phyloP scores from a whole-genome alignment of 2,888 invertebrate species.

The Hanleya hanleyi region DNA sequence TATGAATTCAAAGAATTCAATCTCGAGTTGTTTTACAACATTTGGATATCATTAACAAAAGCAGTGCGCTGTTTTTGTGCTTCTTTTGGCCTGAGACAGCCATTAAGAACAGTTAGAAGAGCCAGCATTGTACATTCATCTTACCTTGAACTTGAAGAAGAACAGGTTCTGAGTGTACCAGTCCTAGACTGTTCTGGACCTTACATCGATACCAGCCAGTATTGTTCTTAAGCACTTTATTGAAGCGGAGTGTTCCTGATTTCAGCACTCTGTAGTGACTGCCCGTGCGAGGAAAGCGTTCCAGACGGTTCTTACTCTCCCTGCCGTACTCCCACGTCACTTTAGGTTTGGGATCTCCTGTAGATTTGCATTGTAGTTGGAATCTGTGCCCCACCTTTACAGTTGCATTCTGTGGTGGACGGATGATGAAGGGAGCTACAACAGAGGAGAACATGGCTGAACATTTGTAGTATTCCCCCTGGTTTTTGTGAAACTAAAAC shows the following conservation, averaged over 20 bases:
- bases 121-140: conserved; percentile 6
- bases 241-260: conserved; percentile 54
- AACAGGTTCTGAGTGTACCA: conserved; percentile 42
- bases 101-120: too few relatives aligned
- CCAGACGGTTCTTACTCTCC: conserved; percentile 24
- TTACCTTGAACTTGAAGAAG: conserved; percentile 58
- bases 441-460: conserved; percentile 13
- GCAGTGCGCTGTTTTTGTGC: too few relatives aligned
- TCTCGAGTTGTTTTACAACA: too few relatives aligned
- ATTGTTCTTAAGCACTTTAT: conserved; percentile 47
- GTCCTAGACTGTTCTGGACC: conserved; percentile 45
- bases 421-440: conserved; percentile 52
- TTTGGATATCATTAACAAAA: too few relatives aligned
- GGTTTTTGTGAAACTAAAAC: too few relatives aligned
- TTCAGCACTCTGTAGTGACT: conserved; percentile 48
- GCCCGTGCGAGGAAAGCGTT: conserved; percentile 26
- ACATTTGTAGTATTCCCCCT: too few relatives aligned
- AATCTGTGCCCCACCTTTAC: conserved; percentile 48
- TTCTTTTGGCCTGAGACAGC: too few relatives aligned
- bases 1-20: too few relatives aligned
- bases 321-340: conserved; percentile 56
- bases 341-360: conserved; percentile 35
- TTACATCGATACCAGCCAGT: conserved; percentile 57
- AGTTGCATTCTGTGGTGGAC: conserved; percentile 55
- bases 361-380: conserved; percentile 52